Evolutionary conservation across 2,888 invertebrate genomes (phyloP).

Genomic region (Watsonalla binaria): DNA sequence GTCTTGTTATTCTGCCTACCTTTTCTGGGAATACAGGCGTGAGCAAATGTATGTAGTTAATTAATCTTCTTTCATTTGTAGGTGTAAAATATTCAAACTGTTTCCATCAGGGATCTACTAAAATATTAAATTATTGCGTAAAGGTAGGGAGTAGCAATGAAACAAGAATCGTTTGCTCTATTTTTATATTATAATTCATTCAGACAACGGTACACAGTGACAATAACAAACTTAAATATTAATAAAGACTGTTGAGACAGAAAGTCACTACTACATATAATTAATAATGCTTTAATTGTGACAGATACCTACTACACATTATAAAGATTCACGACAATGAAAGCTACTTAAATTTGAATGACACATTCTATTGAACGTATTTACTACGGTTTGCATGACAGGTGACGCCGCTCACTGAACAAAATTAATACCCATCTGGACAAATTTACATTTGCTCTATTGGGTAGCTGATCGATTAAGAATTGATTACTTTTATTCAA

Average conservation of each 20-base stretch:
- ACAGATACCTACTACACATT: conserved; percentile 35
- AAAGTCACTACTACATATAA: conserved; percentile 45
- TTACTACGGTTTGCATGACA: neutral
- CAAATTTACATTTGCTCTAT: too few relatives aligned
- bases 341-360: neutral
- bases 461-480: too few relatives aligned
- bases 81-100: too few relatives aligned
- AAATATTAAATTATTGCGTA: neutral
- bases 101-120: too few relatives aligned
- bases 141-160: conserved; percentile 38
- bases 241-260: conserved; percentile 62
- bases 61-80: too few relatives aligned
- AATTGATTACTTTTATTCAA: too few relatives aligned
- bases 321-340: conserved; percentile 41
- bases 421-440: neutral
- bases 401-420: neutral
- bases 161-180: conserved; percentile 63
- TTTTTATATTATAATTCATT: conserved; percentile 77
- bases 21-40: too few relatives aligned
- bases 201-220: conserved; percentile 80
- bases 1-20: too few relatives aligned
- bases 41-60: too few relatives aligned
- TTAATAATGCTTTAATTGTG: conserved; percentile 19
- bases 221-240: conserved; percentile 76
- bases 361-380: neutral